These are phyloP conservation scores for Morpho deidamia DNA, from an alignment of 2,888 invertebrate genomes.

Conservation along the genomic window DNA sequence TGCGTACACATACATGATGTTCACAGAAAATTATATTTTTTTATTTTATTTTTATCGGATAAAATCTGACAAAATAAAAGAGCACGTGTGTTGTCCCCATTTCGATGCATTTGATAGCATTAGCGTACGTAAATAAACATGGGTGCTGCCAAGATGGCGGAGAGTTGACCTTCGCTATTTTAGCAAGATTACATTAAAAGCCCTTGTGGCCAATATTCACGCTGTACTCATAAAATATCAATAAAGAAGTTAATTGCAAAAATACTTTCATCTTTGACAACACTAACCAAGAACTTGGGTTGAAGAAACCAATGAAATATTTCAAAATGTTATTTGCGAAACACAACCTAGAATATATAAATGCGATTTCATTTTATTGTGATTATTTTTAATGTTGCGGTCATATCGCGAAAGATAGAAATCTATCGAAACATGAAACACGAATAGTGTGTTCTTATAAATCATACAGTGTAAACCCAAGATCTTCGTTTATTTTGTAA, in stretches of 20 bases:
- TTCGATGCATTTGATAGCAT: conserved; percentile 64
- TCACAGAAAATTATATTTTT: too few relatives aligned
- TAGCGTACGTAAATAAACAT: conserved; percentile 73
- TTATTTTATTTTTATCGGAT: too few relatives aligned
- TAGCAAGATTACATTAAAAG: conserved; percentile 44
- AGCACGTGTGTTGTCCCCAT: conserved; percentile 25
- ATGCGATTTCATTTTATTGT: too few relatives aligned
- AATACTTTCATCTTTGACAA: too few relatives aligned
- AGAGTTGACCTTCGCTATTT: conserved; percentile 74
- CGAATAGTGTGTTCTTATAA: conserved; percentile 40
- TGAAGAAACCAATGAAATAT: too few relatives aligned
- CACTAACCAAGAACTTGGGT: too few relatives aligned
- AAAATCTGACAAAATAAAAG: conserved; percentile 8
- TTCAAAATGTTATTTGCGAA: background rate
- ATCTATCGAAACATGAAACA: conserved; percentile 5
- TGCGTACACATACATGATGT: too few relatives aligned
- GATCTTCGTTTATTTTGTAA: conserved; percentile 70
- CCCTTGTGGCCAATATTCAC: conserved; percentile 14
- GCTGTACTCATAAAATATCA: background rate
- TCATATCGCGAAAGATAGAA: background rate
- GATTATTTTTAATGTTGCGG: too few relatives aligned
- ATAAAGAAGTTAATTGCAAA: too few relatives aligned
- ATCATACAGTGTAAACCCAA: conserved; percentile 52
- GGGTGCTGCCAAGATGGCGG: conserved; percentile 67
- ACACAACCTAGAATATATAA: background rate